Evolutionary conservation across 2,113 vertebrate species (phyloP), one percentile per base, ranked within the genome.

Genomic region (Merops nubicus): DNA sequence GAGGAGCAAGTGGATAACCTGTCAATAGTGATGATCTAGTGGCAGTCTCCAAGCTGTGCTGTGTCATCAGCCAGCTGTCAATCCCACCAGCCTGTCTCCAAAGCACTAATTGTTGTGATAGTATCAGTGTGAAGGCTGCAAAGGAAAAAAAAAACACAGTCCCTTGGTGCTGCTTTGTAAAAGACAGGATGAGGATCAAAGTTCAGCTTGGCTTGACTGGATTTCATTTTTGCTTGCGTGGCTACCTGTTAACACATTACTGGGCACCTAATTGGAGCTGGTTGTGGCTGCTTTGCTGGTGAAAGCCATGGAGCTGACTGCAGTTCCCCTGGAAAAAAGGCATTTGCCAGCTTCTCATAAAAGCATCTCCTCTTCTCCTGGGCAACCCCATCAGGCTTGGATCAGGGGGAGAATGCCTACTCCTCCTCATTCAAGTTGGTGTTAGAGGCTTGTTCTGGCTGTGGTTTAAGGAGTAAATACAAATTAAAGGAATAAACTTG

Each of bases 11-110:
- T 11, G 20, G 88, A 93, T 96, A 95, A 93, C 93, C 73, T 96
- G 94, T 96, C 96, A 96, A 92, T 96, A 96, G 36, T 83, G 96
- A 94, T 95, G 93, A 93, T 95, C 93, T 96, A 93, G 93, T 90
- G 90, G 82, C 82, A 84, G 93, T 84, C 95, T 96, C 90, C 88
- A 86, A 86, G 93, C 95, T 93, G 85, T 94, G 91, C 91, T 89
- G 80, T 96, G 94, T 95, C 95, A 96, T 93, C 93, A 97, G 86
- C 90, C 95, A 96, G 88, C 96, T 93, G 93, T 90, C 96, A 94
- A 80, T 96, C 90, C 91, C 78, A 90, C 95, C 88, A 88, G 78
- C 34, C 3, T 40, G 51, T 88, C 82, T 76, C 88, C 89, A 95
- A 93, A 96, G 90, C 90, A 93, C 85, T 95, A 90, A 96, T 91